These are phyloP conservation scores for Kradibia gibbosae DNA, from an alignment of 1,140 invertebrate genomes.

Conservation along the genomic window DNA sequence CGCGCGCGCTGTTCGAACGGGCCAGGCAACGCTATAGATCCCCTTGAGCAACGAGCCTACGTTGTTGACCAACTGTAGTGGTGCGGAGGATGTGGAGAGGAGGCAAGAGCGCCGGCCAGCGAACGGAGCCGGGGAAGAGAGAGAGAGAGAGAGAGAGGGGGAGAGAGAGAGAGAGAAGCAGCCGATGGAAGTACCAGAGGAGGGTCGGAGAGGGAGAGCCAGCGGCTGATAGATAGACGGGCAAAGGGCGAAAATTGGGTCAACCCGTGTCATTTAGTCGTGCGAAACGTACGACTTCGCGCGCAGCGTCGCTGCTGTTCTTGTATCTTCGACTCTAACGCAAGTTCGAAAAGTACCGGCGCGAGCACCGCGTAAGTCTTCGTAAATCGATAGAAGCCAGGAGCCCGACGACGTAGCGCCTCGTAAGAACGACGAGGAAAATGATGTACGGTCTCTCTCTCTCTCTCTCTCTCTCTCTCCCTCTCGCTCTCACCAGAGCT, in stretches of 20 bases:
- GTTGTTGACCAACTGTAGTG: background rate
- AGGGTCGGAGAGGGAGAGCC: background rate
- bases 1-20: background rate
- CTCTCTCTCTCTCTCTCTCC: slow-evolving; percentile 9
- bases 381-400: slow-evolving; percentile 70
- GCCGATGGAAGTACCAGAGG: too few relatives aligned
- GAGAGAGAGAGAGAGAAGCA: slow-evolving; percentile 7
- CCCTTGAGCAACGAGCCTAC: slow-evolving; percentile 12
- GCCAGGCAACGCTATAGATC: background rate
- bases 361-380: slow-evolving; percentile 62
- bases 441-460: background rate
- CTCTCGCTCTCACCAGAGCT: slow-evolving; percentile 2
- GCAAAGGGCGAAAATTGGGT: slow-evolving; percentile 53
- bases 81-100: background rate
- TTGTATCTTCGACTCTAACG: slow-evolving; percentile 34
- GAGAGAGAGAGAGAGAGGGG: background rate
- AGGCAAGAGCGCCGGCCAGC: background rate
- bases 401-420: slow-evolving; percentile 30
- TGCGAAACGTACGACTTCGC: slow-evolving; percentile 38
- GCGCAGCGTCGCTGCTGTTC: background rate
- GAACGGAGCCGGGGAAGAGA: background rate
- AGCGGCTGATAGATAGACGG: background rate
- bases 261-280: slow-evolving; percentile 41
- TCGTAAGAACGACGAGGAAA: background rate
- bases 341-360: slow-evolving; percentile 59